These are phyloP conservation scores for Temnothorax curvispinosus DNA, from an alignment of 1,140 invertebrate genomes.

Conservation along the genomic window DNA sequence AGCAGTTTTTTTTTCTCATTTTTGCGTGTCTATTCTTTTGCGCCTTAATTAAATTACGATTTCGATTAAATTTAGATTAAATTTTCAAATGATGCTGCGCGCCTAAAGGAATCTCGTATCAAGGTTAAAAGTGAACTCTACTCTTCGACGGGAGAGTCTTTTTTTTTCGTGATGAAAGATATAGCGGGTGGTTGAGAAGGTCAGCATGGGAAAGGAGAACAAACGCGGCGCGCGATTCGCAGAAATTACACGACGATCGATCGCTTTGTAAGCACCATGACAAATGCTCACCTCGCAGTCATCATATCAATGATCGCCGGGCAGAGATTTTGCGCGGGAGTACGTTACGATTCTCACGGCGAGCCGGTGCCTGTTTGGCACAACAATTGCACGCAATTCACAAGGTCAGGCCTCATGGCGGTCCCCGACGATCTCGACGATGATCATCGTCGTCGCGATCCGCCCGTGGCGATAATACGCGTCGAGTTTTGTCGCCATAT, in stretches of 20 bases:
- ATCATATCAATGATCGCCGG: slow-evolving; percentile 50
- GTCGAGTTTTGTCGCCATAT: slow-evolving; percentile 12
- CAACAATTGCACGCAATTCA: slow-evolving; percentile 59
- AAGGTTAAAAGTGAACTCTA: neutral
- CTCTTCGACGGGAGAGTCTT: neutral
- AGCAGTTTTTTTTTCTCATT: neutral
- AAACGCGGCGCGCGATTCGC: slow-evolving; percentile 12
- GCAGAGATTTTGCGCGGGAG: slow-evolving; percentile 51
- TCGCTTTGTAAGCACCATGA: slow-evolving; percentile 52
- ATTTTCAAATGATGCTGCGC: neutral
- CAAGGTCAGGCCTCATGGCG: slow-evolving; percentile 67
- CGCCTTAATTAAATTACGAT: neutral
- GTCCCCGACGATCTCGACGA: slow-evolving; percentile 72
- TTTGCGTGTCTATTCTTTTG: neutral
- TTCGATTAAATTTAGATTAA: neutral
- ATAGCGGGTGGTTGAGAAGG: slow-evolving; percentile 37
- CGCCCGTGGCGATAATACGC: slow-evolving; percentile 54
- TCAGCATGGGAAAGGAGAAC: slow-evolving; percentile 60
- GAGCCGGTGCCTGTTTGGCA: slow-evolving; percentile 48
- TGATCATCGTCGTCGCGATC: slow-evolving; percentile 51
- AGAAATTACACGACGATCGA: slow-evolving; percentile 32
- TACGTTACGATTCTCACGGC: slow-evolving; percentile 78
- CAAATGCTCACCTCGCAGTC: slow-evolving; percentile 9
- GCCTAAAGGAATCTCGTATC: neutral
- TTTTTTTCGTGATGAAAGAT: neutral